Percentiles rank a stretch among this genome's conserved stretches.
These are phyloP conservation scores for Leptodactylus fallax DNA, from an alignment of 2,797 vertebrate species.

Conservation along the genomic window DNA sequence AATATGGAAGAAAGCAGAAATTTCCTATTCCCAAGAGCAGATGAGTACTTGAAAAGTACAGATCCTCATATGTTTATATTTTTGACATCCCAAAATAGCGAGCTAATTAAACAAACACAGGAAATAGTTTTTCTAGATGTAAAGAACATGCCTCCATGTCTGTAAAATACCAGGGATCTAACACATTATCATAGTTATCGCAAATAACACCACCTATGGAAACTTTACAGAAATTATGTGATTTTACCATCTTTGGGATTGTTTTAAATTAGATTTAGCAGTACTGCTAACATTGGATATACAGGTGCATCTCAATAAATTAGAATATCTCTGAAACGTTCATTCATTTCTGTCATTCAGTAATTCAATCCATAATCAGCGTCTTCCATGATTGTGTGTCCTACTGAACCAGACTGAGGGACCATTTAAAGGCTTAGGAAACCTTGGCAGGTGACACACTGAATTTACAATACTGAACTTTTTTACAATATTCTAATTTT, in stretches of 20 bases:
- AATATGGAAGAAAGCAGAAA: background rate
- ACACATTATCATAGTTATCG: background rate
- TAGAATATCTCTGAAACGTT: no score
- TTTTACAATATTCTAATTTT: no score
- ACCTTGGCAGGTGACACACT: no score
- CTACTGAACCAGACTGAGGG: no score
- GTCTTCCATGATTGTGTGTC: no score
- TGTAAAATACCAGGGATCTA: background rate
- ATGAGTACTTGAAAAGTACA: conserved; percentile 7
- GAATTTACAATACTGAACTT: no score
- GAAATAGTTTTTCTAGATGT: conserved; percentile 1
- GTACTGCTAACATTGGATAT: background rate
- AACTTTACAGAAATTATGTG: no score
- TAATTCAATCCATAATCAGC: no score
- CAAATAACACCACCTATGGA: no score
- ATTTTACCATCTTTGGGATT: background rate
- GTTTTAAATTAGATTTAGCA: background rate
- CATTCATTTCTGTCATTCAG: no score
- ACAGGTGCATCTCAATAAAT: no score
- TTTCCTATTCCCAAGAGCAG: background rate
- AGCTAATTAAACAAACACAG: background rate
- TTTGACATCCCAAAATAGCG: conserved; percentile 39
- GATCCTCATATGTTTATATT: conserved; percentile 41
- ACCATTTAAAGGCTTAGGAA: no score
- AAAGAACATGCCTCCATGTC: background rate